Conservation (phyloP, 2,888 invertebrate genomes). For the Arctia plantaginis region DNA sequence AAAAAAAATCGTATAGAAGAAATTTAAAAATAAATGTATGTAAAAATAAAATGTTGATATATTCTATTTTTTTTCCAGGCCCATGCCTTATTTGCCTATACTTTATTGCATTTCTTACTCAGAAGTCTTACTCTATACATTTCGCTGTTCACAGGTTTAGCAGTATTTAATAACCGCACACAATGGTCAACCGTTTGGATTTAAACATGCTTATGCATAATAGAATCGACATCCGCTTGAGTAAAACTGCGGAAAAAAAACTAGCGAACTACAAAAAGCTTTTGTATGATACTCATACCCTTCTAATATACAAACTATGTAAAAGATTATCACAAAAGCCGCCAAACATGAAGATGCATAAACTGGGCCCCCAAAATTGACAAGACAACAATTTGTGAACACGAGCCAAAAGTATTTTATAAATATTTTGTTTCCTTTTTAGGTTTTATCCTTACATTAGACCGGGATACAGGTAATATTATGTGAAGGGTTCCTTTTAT, state of each 20-base stretch:
- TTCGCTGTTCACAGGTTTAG: neutral
- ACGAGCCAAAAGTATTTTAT: slow-evolving; percentile 10
- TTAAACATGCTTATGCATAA: neutral
- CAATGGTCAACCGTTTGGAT: neutral
- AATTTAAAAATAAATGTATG: no score
- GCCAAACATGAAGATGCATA: slow-evolving; percentile 4
- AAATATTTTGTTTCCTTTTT: slow-evolving; percentile 18
- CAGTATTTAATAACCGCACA: neutral
- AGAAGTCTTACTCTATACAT: neutral
- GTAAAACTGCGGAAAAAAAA: neutral
- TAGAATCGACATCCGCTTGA: neutral
- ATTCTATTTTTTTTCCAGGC: no score
- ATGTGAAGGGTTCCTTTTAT: slow-evolving; percentile 16
- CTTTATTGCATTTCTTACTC: no score
- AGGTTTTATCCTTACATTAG: slow-evolving; percentile 13
- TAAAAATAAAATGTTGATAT: no score
- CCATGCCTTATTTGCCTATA: no score
- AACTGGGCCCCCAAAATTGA: slow-evolving; percentile 9
- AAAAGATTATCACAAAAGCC: neutral
- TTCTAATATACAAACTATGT: neutral
- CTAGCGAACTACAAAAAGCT: neutral
- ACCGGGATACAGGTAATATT: slow-evolving; percentile 18
- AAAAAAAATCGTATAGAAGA: no score
- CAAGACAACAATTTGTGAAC: slow-evolving; percentile 11
- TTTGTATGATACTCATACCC: neutral